phyloP scores from a whole-genome alignment of 2,113 vertebrate species.

The Sinosuthora webbiana region DNA sequence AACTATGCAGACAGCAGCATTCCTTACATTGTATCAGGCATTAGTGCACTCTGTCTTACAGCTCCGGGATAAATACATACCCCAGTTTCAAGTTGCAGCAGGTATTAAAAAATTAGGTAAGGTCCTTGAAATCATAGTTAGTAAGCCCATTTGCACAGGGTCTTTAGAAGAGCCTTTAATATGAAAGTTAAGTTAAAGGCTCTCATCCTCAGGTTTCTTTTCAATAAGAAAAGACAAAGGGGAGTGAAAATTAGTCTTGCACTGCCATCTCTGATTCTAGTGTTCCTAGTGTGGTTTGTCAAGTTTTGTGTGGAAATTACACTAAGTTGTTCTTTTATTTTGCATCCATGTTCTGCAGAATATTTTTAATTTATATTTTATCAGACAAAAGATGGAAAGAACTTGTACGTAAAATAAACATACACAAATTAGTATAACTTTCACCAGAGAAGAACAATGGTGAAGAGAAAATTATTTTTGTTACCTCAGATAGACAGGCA shows the following conservation, averaged over 20 bases:
- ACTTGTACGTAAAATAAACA: not conserved
- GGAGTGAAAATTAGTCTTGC: not conserved
- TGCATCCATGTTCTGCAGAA: not conserved
- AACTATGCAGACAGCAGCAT: slow-evolving; percentile 50
- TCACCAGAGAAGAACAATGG: not conserved
- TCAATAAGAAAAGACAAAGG: not conserved
- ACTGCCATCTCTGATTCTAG: not conserved
- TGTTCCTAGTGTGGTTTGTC: not conserved
- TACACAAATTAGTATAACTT: not conserved
- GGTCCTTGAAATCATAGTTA: not conserved
- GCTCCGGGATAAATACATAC: not conserved
- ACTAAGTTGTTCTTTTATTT: not conserved
- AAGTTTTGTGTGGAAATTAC: not conserved
- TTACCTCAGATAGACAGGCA: not conserved
- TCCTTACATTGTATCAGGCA: slow-evolving; percentile 37
- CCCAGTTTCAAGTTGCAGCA: slow-evolving; percentile 19
- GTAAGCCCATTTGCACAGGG: not conserved
- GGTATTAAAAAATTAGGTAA: not conserved
- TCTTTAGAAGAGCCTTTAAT: not conserved
- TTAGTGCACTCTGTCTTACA: not conserved
- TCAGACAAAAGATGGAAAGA: not conserved
- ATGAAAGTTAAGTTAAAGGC: not conserved
- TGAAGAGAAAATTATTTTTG: not conserved
- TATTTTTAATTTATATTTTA: not conserved
- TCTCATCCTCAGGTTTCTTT: not conserved